Evolutionary conservation across 1,140 invertebrate species (phyloP).

Genomic region (Papilio xuthus): DNA sequence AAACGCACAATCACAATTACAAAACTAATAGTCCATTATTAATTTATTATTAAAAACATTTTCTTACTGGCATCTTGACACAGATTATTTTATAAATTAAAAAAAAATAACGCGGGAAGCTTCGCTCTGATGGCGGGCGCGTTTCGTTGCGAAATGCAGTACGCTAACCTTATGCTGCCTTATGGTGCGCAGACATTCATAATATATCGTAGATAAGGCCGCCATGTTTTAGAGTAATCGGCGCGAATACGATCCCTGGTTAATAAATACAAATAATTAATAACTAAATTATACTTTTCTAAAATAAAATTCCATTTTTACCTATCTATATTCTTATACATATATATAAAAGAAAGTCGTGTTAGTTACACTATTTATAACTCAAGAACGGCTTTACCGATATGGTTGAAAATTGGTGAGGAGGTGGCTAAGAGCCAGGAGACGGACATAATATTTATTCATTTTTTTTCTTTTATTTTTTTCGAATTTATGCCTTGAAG

Average conservation of each 20-base stretch:
- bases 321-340: no score
- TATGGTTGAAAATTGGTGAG: no score
- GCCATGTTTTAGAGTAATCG: constrained; percentile 18
- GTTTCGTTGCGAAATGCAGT: constrained; percentile 35
- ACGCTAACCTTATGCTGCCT: constrained; percentile 32
- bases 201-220: constrained; percentile 19
- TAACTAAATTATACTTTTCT: background rate
- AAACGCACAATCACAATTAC: background rate
- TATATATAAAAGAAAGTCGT: no score
- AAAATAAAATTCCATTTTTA: background rate
- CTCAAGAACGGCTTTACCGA: no score
- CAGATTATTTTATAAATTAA: background rate
- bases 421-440: no score
- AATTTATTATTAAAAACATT: background rate
- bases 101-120: constrained; percentile 23
- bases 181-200: constrained; percentile 32
- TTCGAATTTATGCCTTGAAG: no score
- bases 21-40: background rate
- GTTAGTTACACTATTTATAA: no score
- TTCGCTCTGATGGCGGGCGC: constrained; percentile 25
- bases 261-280: background rate
- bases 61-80: background rate
- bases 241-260: background rate
- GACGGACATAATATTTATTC: no score
- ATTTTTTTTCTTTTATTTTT: no score